Percentiles rank a stretch among this genome's conserved stretches.
These are phyloP conservation scores for Bryconaethiops microstoma DNA, from an alignment of 2,797 vertebrate genomes.

Conservation along the genomic window DNA sequence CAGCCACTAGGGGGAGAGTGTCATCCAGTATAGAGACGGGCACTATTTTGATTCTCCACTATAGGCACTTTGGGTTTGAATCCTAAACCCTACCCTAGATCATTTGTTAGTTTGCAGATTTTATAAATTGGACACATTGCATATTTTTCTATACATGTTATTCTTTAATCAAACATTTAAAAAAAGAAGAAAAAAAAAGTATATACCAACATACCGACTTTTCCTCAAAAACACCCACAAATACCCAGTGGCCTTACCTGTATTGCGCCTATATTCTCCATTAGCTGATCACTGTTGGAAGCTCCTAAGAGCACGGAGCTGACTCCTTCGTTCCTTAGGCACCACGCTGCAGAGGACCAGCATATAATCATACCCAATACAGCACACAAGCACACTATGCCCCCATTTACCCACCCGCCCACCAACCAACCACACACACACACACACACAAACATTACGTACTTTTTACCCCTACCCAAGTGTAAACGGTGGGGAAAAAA, in stretches of 20 bases:
- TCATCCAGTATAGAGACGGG: neutral
- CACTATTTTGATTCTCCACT: neutral
- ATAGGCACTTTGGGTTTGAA: neutral
- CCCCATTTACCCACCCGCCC: too few species aligned
- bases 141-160: too few species aligned
- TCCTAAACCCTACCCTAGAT: neutral
- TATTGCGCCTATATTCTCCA: slow-evolving; percentile 98
- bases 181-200: neutral
- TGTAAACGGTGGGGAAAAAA: slow-evolving; percentile 13
- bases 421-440: neutral
- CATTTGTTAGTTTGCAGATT: too few species aligned
- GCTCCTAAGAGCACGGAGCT: slow-evolving; percentile 96
- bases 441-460: neutral
- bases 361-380: slow-evolving; percentile 68
- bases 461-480: neutral
- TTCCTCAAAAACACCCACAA: neutral
- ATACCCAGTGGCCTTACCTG: slow-evolving; percentile 80
- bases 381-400: slow-evolving; percentile 23
- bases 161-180: too few species aligned
- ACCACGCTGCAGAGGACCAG: slow-evolving; percentile 90
- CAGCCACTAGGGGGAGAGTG: slow-evolving; percentile 12
- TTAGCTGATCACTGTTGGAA: slow-evolving; percentile 94
- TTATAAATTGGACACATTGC: too few species aligned
- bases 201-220: neutral
- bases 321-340: slow-evolving; percentile 95